These are phyloP conservation scores for Orchesella cincta DNA, from an alignment of 1,140 invertebrate species.

Conservation along the genomic window DNA sequence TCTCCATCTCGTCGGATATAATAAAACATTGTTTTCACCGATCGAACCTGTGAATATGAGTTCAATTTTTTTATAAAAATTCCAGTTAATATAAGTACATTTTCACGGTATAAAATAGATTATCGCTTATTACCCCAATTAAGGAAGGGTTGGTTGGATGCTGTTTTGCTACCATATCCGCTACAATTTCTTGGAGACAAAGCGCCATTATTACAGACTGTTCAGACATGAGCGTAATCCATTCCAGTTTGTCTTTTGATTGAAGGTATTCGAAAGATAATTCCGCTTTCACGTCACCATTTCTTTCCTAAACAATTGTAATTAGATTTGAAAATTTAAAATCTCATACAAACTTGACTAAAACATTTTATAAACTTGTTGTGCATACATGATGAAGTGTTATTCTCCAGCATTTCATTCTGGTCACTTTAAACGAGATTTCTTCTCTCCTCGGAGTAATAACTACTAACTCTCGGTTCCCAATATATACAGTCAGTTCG, in stretches of 20 bases:
- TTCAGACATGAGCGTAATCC: conserved; percentile 86
- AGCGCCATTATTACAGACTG: conserved; percentile 93
- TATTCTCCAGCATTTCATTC: conserved; percentile 96
- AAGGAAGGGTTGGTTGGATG: conserved; percentile 53
- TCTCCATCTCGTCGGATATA: conserved; percentile 45
- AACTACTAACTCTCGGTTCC: conserved; percentile 76
- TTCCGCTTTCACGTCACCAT: conserved; percentile 59
- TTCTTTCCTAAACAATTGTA: conserved; percentile 43
- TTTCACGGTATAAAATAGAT: conserved; percentile 53
- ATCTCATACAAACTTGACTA: neutral
- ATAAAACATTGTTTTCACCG: conserved; percentile 39
- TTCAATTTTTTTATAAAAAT: conserved; percentile 30
- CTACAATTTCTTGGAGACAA: conserved; percentile 91
- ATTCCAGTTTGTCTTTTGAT: conserved; percentile 85
- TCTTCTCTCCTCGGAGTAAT: conserved; percentile 65
- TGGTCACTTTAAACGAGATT: conserved; percentile 84
- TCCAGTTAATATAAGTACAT: conserved; percentile 39
- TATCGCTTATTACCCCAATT: conserved; percentile 57
- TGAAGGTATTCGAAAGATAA: conserved; percentile 94
- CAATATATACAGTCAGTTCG: conserved; percentile 69
- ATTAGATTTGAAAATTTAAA: neutral
- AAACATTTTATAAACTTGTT: conserved; percentile 24
- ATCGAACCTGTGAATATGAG: conserved; percentile 39
- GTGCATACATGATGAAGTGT: conserved; percentile 70
- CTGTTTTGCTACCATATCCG: conserved; percentile 85